These are phyloP conservation scores for Cremastinae sp. DNA, from an alignment of 2,888 invertebrate genomes.

Conservation along the genomic window DNA sequence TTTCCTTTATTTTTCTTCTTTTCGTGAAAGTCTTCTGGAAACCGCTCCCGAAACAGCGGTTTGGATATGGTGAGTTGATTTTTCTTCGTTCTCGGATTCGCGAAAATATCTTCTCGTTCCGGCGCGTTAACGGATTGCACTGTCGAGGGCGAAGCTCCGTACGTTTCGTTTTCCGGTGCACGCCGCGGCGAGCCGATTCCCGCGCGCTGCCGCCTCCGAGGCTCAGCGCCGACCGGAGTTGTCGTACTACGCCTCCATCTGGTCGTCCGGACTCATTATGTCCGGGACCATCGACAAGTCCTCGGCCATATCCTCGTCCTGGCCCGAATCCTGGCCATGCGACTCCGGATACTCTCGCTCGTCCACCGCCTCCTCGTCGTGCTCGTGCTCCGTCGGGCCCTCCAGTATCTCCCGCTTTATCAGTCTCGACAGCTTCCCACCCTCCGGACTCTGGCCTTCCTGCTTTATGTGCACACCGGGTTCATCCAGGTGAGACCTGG, in stretches of 20 bases:
- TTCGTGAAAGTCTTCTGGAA: slow-evolving; percentile 58
- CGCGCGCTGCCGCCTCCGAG: background rate
- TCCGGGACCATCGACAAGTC: slow-evolving; percentile 79
- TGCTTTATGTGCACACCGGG: slow-evolving; percentile 78
- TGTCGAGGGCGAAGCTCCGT: background rate
- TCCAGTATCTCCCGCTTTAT: slow-evolving; percentile 79
- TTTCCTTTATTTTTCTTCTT: slow-evolving; percentile 3
- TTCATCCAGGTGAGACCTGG: slow-evolving; percentile 79
- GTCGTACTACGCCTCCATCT: slow-evolving; percentile 78
- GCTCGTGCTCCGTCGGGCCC: slow-evolving; percentile 73
- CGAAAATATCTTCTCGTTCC: slow-evolving; percentile 10
- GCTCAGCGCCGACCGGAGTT: slow-evolving; percentile 3
- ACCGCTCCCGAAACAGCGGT: slow-evolving; percentile 62
- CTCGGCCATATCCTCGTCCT: slow-evolving; percentile 78
- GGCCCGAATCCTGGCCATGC: slow-evolving; percentile 77
- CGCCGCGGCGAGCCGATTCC: background rate
- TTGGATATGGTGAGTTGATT: slow-evolving; percentile 67
- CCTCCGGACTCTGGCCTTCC: slow-evolving; percentile 77
- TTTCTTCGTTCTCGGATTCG: slow-evolving; percentile 39
- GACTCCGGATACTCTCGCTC: slow-evolving; percentile 77
- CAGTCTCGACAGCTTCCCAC: slow-evolving; percentile 78
- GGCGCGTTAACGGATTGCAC: slow-evolving; percentile 25
- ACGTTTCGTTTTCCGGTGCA: slow-evolving; percentile 1
- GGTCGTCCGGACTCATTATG: slow-evolving; percentile 77
- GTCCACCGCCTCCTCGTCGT: slow-evolving; percentile 74